phyloP scores from a whole-genome alignment of 2,113 vertebrate genomes.

The Astur gentilis region DNA sequence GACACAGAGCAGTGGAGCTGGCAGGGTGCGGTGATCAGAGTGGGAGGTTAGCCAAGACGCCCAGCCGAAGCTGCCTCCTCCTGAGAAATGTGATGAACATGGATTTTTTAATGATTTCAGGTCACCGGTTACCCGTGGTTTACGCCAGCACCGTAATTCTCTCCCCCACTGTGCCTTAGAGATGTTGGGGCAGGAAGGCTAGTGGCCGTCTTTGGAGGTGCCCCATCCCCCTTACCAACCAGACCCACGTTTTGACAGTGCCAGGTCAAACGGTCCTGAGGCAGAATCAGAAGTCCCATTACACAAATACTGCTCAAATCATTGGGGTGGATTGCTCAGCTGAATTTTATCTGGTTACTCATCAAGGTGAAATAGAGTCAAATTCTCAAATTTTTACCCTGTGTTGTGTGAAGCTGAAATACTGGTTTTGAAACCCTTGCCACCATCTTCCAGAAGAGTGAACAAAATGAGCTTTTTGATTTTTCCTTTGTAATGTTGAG shows the following conservation, averaged over 20 bases:
- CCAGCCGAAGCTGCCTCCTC: conserved; percentile 23
- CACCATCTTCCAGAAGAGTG: not conserved
- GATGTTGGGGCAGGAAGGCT: not conserved
- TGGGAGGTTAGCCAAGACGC: conserved; percentile 52
- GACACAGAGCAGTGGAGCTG: conserved; percentile 40
- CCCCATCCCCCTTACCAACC: not conserved
- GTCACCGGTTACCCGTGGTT: not conserved
- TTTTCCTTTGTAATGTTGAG: not conserved
- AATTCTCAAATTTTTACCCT: not conserved
- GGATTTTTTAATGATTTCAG: conserved; percentile 25
- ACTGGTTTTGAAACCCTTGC: not conserved
- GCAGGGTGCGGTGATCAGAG: conserved; percentile 25
- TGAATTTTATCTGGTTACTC: not conserved
- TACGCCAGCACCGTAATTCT: accelerated
- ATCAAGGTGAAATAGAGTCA: not conserved
- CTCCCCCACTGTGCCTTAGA: accelerated
- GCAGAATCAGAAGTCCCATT: not conserved
- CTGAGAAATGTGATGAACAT: conserved; percentile 23
- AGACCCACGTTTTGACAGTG: accelerated
- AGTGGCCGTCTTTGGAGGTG: not conserved
- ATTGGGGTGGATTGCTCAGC: not conserved
- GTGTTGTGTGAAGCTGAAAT: not conserved
- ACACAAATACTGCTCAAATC: not conserved
- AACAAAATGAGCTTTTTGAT: not conserved
- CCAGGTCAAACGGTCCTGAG: not conserved